Evolutionary conservation across 2,888 invertebrate species (phyloP), one percentile per base, ranked within the genome.

Genomic region (Trypoxylon attenuatum): DNA sequence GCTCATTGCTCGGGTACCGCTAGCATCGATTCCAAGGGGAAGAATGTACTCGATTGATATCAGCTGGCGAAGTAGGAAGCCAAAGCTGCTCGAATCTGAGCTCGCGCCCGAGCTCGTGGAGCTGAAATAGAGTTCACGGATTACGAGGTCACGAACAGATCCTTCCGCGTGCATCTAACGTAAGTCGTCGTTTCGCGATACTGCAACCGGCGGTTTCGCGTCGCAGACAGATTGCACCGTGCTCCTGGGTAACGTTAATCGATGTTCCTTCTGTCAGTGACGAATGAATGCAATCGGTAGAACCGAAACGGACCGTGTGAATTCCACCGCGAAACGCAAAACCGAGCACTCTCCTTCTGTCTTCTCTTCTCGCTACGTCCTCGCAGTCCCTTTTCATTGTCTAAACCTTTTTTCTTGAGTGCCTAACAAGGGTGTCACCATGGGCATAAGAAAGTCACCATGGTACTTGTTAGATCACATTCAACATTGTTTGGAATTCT

Each of bases 271-370:
- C 71, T 76, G 81, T 78, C 78, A 78, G 81, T 82, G 84, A 84
- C 76, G 73, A 71, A 83, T 80, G 71, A 64, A 58, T 54, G 73
- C 72, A 79, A 84, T 81, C 80, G 80, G 73, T 78, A 76, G 77
- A 76, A 76, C 76, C 71, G 78, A 82, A 82, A 77, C 77, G 71
- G 76, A 76, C 78, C 83, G 80, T 80, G 81, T 77, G 82, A 84
- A 85, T 83, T 81, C 82, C 77, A n/a, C 70, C 75, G 71, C 72
- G 73, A 61, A 71, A 69, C 69, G 67, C 61, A 72, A 19, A 39
- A 23, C 19, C 57, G n/a, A 45, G 18, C 15, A 23, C 27, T 56
- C 55, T 49, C 63, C 56, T 49, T 69, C 51, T 38, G 41, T 15
- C n/a, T 39, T 25, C n/a, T 15, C 3, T 21, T 19, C 21, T 42